Evolutionary conservation across 2,797 vertebrate genomes (phyloP), one percentile per base, ranked within the genome.

Genomic region (Heliangelus exortis): DNA sequence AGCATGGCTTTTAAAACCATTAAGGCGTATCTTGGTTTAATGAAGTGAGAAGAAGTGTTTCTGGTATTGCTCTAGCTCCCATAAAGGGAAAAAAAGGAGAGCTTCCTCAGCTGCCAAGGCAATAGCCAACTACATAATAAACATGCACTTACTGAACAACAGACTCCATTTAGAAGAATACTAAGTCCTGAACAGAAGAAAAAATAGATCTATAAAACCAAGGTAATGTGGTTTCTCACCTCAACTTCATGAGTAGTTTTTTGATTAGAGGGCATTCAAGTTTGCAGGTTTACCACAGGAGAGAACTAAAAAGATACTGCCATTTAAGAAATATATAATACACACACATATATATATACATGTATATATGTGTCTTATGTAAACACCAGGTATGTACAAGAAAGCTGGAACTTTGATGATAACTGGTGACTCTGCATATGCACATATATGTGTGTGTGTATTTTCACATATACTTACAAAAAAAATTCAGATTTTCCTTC

Each of bases 31-130:
- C 47, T 81, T 87, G 43, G 74, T 74, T 84, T 88, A 91, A 90
- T 86, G 58, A 91, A 89, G 36, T 91, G 69, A 88, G 57, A 89
- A 87, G 13, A 89, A 87, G 13, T 57, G 45, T 57, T 92, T 85
- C 62, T 81, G n/a, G 41, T 91, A 47, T 77, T 86, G 50, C 33
- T 84, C 69, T 90, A 91, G 31, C 54, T 90, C 31, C 18, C 66
- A 78, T 74, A 92, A 93, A 93, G 20, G 57, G 45, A 85, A 61
- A 80, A 83, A 95, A 85, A 22, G 9, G 58, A 94, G 55, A 57
- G 20, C 25, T 92, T 78, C 57, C 29, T 83, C 74, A 68, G 68
- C 33, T 81, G 51, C 67, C 61, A 78, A 74, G 18, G 43, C 74
- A 92, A 83, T 69, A 76, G 41, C 31, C 43, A 93, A 22, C 39